phyloP scores from a whole-genome alignment of 2,113 vertebrate species.

The Cichladusa arquata region DNA sequence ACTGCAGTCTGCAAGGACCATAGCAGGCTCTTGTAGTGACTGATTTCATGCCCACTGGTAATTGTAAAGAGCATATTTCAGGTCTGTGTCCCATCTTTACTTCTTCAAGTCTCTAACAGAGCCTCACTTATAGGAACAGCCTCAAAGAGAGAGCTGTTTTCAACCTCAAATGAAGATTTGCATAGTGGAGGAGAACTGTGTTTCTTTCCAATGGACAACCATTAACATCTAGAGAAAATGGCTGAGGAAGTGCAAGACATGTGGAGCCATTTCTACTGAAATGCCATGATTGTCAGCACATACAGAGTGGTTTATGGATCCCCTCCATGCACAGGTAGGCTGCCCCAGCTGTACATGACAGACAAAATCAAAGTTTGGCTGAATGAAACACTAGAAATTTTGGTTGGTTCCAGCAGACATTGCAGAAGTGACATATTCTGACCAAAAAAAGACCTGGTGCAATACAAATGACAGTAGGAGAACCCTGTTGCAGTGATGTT shows the following conservation, averaged over 20 bases:
- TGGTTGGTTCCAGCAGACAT: neutral
- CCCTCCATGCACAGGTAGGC: rapidly evolving
- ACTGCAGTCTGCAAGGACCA: neutral
- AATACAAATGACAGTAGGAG: neutral
- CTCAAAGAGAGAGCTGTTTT: neutral
- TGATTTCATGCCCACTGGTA: rapidly evolving
- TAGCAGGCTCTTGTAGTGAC: neutral
- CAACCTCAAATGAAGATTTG: neutral
- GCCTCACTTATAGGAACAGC: neutral
- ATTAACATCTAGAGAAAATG: neutral
- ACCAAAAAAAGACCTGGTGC: neutral
- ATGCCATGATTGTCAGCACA: neutral
- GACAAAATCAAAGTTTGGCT: neutral
- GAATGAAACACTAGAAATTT: neutral
- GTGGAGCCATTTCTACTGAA: neutral
- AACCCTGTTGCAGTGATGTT: neutral
- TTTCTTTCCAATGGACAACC: neutral
- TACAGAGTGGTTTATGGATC: neutral
- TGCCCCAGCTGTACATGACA: neutral
- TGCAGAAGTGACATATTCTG: neutral
- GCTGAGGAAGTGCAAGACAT: neutral
- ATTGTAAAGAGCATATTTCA: neutral
- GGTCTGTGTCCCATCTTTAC: neutral
- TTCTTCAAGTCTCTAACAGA: neutral
- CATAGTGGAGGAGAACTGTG: rapidly evolving